Evolutionary conservation across 1,140 invertebrate genomes (phyloP).

Genomic region (Chrysopa pallens): DNA sequence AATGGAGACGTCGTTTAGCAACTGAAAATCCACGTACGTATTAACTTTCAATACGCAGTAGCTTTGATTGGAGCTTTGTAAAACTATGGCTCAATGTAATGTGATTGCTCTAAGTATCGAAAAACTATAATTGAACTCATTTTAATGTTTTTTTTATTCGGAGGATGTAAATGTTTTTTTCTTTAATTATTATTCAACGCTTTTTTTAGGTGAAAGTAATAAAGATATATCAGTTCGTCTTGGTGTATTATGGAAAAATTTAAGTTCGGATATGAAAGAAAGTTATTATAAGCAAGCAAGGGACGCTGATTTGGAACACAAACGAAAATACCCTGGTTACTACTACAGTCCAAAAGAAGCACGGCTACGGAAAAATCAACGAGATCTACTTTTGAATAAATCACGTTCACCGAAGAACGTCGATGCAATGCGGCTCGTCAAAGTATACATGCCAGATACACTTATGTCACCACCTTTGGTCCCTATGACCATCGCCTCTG

Average conservation of each 20-base stretch:
- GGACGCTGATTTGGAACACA: conserved; percentile 25
- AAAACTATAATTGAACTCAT: too few relatives aligned
- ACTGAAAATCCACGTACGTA: conserved; percentile 22
- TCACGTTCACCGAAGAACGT: conserved; percentile 1
- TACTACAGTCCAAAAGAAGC: conserved; percentile 27
- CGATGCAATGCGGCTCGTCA: conserved; percentile 2
- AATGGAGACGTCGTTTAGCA: conserved; percentile 26
- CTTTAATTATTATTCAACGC: too few relatives aligned
- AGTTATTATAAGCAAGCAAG: conserved; percentile 25
- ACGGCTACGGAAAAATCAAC: conserved; percentile 19
- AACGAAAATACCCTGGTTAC: conserved; percentile 28
- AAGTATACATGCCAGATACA: not conserved
- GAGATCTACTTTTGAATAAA: conserved; percentile 5
- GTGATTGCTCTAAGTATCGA: not conserved
- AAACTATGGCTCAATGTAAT: not conserved
- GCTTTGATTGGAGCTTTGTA: not conserved
- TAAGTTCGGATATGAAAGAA: conserved; percentile 22
- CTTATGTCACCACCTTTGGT: not conserved
- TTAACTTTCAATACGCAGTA: not conserved
- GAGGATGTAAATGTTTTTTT: not conserved
- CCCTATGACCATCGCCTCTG: not conserved
- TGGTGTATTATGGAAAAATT: conserved; percentile 29
- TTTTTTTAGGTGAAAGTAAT: conserved; percentile 22
- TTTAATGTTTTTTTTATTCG: too few relatives aligned
- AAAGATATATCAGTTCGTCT: conserved; percentile 30